A percentile compares a stretch with the other conserved stretches of the same genome.
phyloP scores from a whole-genome alignment of 2,797 vertebrate species.

The Otolemur crassicaudatus region DNA sequence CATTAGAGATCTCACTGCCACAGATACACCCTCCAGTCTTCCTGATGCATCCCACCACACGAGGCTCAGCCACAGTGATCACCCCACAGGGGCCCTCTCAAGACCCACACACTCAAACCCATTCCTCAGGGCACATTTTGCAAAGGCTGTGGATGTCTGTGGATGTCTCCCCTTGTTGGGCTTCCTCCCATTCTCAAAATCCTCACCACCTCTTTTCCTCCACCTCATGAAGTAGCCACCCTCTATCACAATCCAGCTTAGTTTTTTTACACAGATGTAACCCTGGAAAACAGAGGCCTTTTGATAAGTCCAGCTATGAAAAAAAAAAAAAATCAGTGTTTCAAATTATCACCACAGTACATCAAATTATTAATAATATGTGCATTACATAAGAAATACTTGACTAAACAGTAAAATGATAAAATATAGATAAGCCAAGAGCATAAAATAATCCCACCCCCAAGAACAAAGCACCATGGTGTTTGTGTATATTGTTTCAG shows the following conservation, averaged over 20 bases:
- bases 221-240: neutral
- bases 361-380: neutral
- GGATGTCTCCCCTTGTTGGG: neutral
- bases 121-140: neutral
- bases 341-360: neutral
- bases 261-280: neutral
- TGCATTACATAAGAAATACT: neutral
- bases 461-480: neutral
- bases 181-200: neutral
- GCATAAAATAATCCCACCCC: neutral
- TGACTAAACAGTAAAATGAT: neutral
- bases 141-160: neutral
- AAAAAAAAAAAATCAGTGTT: conserved; percentile 28
- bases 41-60: neutral
- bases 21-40: neutral
- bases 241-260: neutral
- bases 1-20: no score
- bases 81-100: fast-evolving
- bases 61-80: neutral
- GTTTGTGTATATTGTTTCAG: neutral
- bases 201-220: neutral
- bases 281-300: neutral
- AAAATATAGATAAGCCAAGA: conserved; percentile 41
- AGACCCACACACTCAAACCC: neutral
- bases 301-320: neutral